Percentiles rank a stretch among this genome's conserved stretches.
phyloP scores from a whole-genome alignment of 2,888 invertebrate species.

The Drosophila paranaensis region DNA sequence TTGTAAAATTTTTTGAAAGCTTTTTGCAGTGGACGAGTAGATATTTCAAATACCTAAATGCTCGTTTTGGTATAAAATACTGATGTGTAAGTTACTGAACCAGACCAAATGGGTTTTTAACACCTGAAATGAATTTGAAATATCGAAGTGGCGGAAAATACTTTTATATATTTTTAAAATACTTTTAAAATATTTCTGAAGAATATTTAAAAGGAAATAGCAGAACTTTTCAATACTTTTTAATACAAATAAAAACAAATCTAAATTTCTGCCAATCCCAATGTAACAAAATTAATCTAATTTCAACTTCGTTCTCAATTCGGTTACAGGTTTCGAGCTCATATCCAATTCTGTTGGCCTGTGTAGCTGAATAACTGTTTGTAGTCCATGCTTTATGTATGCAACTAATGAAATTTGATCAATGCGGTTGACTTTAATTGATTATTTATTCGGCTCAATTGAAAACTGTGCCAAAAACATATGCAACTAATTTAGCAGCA shows the following conservation, averaged over 20 bases:
- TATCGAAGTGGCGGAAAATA: background rate
- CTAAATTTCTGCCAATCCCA: no score
- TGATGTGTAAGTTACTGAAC: background rate
- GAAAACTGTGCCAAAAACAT: slow-evolving; percentile 16
- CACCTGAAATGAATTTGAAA: background rate
- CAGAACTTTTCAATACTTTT: no score
- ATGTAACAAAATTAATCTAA: no score
- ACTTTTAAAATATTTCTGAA: no score
- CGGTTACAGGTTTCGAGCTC: no score
- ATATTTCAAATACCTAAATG: background rate
- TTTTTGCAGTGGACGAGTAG: background rate
- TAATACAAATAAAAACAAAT: no score
- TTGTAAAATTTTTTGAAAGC: background rate
- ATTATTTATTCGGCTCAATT: slow-evolving; percentile 32
- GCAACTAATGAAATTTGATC: slow-evolving; percentile 48
- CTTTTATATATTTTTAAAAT: background rate
- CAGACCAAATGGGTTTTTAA: background rate
- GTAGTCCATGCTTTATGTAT: no score
- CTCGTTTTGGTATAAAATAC: background rate
- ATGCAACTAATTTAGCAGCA: background rate
- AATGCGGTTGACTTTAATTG: slow-evolving; percentile 63
- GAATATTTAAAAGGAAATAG: background rate
- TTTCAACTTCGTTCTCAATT: no score
- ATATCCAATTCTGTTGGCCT: background rate
- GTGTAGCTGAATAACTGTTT: slow-evolving; percentile 7